Base-by-base conservation (phyloP, 2,113 vertebrate genomes). In the Lota lota region DNA sequence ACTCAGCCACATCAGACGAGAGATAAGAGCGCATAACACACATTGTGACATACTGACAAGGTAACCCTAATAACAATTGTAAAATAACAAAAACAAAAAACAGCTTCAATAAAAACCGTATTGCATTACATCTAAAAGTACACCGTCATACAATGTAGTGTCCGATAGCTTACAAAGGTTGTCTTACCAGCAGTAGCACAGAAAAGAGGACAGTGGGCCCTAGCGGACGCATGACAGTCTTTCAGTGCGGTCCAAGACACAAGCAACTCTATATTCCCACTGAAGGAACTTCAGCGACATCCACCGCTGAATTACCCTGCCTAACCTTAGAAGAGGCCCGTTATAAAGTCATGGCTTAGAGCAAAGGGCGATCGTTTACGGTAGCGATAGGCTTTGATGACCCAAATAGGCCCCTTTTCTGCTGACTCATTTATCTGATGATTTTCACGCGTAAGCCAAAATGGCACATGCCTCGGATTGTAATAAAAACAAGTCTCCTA, bases 151-250 rank as follows among this genome's bases (percentile, higher is more conserved):
- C 28, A 33, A 33, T 33, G 28, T 4, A 4, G 4, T 33, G 28
- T 33, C 28, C 28, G 28, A 33, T 33, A 33, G 28, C 28, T 33
- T 6, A 6, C 4, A 33, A 4, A 33, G 28, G 28, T 56, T 56
- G 17, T 56, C 89, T 87, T 84, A 92, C 85, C 90, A 89, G 83
- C 78, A 90, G 73, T 68, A 89, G 74, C 33, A 90, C 73, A 74
- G 84, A 85, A 70, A 89, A 69, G 28, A 92, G 70, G 11, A 88
- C 83, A 64, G 88, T 2, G 61, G 82, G 83, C 24, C 85, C 81
- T 70, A 87, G 15, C 15, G 85, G 75, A 20, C 53, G 54, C 91
- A 92, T 91, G 79, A 59, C 77, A 86, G 85, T 77, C 64, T 69
- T 79, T 82, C 74, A 79, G 78, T 70, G 63, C 68, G 72, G 47